These are phyloP conservation scores for Conger conger DNA, from an alignment of 2,113 vertebrate species.

Conservation along the genomic window DNA sequence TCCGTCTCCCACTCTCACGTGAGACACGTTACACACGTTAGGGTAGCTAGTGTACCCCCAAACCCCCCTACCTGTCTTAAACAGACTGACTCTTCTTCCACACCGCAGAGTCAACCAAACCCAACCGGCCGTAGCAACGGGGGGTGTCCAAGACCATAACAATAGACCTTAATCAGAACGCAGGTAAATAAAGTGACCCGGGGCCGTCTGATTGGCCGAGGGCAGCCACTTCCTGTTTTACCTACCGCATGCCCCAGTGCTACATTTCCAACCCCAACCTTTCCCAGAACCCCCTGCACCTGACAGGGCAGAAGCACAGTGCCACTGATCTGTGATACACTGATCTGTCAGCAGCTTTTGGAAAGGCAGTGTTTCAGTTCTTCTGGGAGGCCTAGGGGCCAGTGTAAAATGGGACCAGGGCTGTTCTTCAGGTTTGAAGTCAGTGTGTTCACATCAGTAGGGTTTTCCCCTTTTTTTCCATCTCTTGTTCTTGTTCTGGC, in stretches of 20 bases:
- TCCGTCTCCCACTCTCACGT: not conserved
- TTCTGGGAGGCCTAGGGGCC: no score
- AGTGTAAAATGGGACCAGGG: not conserved
- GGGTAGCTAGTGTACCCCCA: conserved; percentile 3
- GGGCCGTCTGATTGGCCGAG: not conserved
- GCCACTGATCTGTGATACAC: no score
- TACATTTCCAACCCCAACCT: conserved; percentile 13
- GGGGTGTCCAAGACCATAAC: conserved; percentile 77
- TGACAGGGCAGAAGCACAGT: not conserved
- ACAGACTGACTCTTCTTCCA: conserved; percentile 66
- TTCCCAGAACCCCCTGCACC: not conserved
- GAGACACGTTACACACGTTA: not conserved
- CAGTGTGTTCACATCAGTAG: not conserved
- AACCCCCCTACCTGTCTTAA: conserved; percentile 20
- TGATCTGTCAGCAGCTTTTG: not conserved
- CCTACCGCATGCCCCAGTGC: not conserved
- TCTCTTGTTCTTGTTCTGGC: not conserved
- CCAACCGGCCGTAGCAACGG: conserved; percentile 75
- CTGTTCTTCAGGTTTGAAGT: not conserved
- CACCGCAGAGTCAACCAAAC: conserved; percentile 76
- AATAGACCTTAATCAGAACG: conserved; percentile 74
- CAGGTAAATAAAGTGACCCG: conserved; percentile 70
- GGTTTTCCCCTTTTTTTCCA: not conserved
- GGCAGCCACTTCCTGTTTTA: conserved; percentile 3
- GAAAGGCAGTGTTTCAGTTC: not conserved